Evolutionary conservation across 2,113 vertebrate species (phyloP).

Genomic region (Oncorhynchus gorbuscha): DNA sequence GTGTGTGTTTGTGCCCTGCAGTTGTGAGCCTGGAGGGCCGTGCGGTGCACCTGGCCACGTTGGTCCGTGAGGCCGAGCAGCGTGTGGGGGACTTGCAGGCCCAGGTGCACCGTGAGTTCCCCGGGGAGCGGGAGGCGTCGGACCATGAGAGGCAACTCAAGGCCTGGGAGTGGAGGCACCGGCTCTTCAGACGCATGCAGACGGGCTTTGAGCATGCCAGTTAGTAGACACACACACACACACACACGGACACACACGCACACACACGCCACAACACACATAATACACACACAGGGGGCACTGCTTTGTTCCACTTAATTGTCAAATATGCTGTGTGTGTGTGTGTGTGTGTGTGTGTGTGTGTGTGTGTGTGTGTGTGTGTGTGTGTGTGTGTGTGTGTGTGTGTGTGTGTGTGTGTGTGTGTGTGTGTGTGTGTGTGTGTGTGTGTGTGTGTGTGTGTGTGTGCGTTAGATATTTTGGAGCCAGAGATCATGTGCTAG

Average conservation of each 20-base stretch:
- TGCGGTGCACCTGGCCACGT: slow-evolving; percentile 79
- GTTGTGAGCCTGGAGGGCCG: slow-evolving; percentile 87
- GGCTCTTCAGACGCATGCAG: slow-evolving; percentile 90
- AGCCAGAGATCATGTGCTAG: neutral
- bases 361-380: neutral
- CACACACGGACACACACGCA: slow-evolving; percentile 2
- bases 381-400: neutral
- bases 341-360: neutral
- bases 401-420: too few relatives aligned
- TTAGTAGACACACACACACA: slow-evolving; percentile 66
- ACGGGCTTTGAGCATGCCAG: slow-evolving; percentile 87
- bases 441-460: neutral
- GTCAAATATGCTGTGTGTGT: neutral
- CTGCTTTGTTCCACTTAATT: neutral
- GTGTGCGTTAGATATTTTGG: neutral
- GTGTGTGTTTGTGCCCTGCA: slow-evolving; percentile 36
- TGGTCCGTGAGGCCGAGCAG: slow-evolving; percentile 87
- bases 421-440: neutral
- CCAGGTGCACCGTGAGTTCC: slow-evolving; percentile 76
- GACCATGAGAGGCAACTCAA: slow-evolving; percentile 86
- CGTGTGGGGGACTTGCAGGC: slow-evolving; percentile 79
- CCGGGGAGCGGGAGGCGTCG: slow-evolving; percentile 70
- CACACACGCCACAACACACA: slow-evolving; percentile 5
- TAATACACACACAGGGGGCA: neutral
- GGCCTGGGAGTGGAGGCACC: slow-evolving; percentile 88